Conservation (phyloP, 2,113 vertebrate species). For the Ovis aries region DNA sequence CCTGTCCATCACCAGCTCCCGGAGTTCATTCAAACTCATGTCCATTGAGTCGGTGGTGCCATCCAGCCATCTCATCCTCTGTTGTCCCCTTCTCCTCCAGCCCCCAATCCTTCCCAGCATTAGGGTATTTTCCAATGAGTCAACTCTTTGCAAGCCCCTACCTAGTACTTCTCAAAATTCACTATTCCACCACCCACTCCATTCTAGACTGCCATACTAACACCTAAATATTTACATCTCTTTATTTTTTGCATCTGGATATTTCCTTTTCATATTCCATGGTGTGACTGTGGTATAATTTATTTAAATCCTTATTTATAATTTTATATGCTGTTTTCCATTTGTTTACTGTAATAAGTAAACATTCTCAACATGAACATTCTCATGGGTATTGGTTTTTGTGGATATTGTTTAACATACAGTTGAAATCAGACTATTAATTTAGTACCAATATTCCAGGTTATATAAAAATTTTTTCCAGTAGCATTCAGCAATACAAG, state of each 20-base stretch:
- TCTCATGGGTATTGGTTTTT: neutral
- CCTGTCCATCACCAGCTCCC: no score
- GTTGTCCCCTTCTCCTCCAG: no score
- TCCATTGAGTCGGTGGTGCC: no score
- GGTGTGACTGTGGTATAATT: neutral
- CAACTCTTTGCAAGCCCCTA: neutral
- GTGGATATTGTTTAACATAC: neutral
- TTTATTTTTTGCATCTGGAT: neutral
- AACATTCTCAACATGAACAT: neutral
- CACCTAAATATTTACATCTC: neutral
- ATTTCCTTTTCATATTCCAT: neutral
- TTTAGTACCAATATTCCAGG: neutral
- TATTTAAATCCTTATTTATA: neutral
- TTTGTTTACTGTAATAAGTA: neutral
- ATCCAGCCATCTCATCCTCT: no score
- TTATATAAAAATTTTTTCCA: neutral
- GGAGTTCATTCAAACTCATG: no score
- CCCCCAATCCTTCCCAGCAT: no score
- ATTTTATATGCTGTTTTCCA: neutral
- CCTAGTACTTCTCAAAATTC: neutral
- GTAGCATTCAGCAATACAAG: neutral
- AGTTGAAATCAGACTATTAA: neutral
- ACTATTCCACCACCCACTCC: no score
- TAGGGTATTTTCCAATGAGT: no score
- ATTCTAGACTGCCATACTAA: neutral